Conservation (phyloP, 1,140 invertebrate genomes). For the Tribolium castaneum region DNA sequence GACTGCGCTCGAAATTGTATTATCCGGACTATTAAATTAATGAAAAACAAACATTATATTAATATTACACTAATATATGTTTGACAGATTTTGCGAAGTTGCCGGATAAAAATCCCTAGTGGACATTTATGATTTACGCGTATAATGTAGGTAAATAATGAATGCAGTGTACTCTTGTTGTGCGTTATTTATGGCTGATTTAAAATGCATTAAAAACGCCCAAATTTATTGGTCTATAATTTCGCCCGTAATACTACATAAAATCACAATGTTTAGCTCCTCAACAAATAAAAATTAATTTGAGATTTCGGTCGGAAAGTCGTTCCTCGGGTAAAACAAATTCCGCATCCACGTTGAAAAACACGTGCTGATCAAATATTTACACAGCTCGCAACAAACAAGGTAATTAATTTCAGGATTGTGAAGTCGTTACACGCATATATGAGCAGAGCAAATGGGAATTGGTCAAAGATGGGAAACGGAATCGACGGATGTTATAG, state of each 20-base stretch:
- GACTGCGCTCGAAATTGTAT: neutral
- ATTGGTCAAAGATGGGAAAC: neutral
- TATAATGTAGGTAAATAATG: constrained; percentile 9
- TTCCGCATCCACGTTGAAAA: neutral
- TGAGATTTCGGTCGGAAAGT: neutral
- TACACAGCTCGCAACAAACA: constrained; percentile 13
- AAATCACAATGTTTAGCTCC: too few species aligned
- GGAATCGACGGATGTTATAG: neutral
- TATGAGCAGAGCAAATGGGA: neutral
- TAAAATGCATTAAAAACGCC: constrained; percentile 21
- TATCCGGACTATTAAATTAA: neutral
- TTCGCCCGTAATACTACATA: neutral
- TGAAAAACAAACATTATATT: neutral
- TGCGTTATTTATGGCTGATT: constrained; percentile 8
- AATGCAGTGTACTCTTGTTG: neutral
- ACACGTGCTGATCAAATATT: constrained; percentile 20
- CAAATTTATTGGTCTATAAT: constrained; percentile 11
- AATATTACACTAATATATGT: neutral
- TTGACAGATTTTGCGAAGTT: neutral
- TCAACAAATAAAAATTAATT: neutral
- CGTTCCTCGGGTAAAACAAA: neutral
- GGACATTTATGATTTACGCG: neutral
- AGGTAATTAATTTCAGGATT: constrained; percentile 17
- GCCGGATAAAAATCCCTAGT: neutral
- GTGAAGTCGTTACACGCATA: constrained; percentile 7